phyloP scores from a whole-genome alignment of 2,113 vertebrate genomes.

The Saguinus imperator region DNA sequence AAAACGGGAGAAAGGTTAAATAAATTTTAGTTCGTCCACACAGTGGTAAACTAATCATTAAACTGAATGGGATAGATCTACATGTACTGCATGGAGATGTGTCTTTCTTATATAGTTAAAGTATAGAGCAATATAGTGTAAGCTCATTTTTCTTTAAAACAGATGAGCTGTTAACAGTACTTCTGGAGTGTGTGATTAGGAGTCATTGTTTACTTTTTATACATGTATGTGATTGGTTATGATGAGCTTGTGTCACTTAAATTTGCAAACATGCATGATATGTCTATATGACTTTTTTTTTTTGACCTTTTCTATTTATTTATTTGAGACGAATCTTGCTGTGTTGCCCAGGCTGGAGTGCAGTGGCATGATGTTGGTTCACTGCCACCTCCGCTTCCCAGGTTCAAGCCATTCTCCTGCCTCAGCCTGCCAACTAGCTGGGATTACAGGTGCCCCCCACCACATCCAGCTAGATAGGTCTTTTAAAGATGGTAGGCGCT shows the following conservation, averaged over 20 bases:
- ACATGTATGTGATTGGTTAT: background rate
- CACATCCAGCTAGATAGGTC: background rate
- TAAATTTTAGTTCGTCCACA: conserved; percentile 2
- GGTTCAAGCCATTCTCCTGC: too few species aligned
- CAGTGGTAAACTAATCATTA: background rate
- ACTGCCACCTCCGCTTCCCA: too few species aligned
- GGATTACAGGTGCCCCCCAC: too few species aligned
- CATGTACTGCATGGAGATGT: background rate
- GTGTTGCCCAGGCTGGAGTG: too few species aligned
- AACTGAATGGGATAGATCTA: background rate
- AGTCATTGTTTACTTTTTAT: conserved; percentile 4
- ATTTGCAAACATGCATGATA: background rate
- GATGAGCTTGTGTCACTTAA: background rate
- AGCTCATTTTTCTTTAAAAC: conserved; percentile 28
- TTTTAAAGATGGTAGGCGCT: background rate
- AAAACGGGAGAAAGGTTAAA: background rate
- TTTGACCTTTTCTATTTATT: background rate
- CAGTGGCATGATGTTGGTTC: too few species aligned
- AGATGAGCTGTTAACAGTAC: background rate
- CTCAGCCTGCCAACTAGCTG: too few species aligned
- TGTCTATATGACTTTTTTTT: background rate
- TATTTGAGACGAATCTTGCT: too few species aligned
- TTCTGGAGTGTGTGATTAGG: background rate
- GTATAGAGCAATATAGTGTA: background rate
- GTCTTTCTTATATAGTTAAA: background rate